phyloP scores from a whole-genome alignment of 1,140 invertebrate genomes.

The Pomacea maculata region DNA sequence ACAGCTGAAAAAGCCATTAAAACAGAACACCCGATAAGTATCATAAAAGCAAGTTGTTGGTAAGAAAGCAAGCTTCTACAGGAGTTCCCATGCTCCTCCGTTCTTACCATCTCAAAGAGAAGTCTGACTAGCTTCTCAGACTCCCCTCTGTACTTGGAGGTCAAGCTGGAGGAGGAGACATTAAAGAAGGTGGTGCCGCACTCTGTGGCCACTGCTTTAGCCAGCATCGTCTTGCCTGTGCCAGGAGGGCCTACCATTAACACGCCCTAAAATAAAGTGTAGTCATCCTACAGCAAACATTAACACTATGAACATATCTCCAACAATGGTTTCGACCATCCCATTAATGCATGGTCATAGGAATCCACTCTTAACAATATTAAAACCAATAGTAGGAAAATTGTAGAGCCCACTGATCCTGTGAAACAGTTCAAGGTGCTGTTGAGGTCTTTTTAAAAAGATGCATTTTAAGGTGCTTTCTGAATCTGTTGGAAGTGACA shows the following conservation, averaged over 20 bases:
- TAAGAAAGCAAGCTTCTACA: background rate
- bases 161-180: constrained; percentile 95
- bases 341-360: too few species aligned
- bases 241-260: constrained; percentile 97
- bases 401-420: too few species aligned
- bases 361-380: too few species aligned
- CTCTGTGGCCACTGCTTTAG: constrained; percentile 99
- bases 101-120: constrained; percentile 94
- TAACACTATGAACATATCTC: too few species aligned
- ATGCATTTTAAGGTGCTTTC: too few species aligned
- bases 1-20: background rate
- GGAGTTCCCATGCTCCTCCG: background rate
- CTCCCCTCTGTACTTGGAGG: constrained; percentile 98
- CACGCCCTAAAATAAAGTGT: constrained; percentile 73
- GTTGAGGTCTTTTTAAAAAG: too few species aligned
- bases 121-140: constrained; percentile 97
- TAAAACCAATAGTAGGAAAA: too few species aligned
- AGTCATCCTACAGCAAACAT: too few species aligned
- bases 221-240: constrained; percentile 99
- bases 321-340: too few species aligned
- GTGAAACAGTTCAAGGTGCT: too few species aligned
- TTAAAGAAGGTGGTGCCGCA: constrained; percentile 99
- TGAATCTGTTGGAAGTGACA: too few species aligned
- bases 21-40: background rate
- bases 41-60: background rate